phyloP scores from a whole-genome alignment of 1,140 invertebrate species.

The Oncopodura yosiiana region DNA sequence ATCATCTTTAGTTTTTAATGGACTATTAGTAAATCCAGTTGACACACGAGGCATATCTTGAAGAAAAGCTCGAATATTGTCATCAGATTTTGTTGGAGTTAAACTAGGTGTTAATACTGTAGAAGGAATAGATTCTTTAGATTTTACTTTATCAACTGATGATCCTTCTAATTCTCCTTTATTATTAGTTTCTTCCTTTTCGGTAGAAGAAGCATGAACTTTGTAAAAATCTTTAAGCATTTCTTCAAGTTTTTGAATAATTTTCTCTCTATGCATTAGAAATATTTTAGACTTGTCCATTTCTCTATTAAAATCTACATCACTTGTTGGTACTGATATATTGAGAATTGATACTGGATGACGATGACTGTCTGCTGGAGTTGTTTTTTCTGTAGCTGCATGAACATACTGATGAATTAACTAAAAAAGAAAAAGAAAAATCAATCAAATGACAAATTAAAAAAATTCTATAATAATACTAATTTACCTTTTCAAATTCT shows the following conservation, averaged over 20 bases:
- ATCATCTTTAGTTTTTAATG: no score
- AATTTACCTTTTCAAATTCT: constrained; percentile 48
- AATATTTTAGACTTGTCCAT: constrained; percentile 33
- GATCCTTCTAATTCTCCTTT: no score
- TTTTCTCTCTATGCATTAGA: constrained; percentile 11
- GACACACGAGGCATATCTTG: no score
- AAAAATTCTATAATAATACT: no score
- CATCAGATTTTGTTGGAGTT: no score
- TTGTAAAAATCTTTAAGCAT: constrained; percentile 9
- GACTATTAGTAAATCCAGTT: no score
- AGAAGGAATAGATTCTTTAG: no score
- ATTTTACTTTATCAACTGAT: no score
- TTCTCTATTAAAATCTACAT: constrained; percentile 32
- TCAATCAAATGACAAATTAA: background rate
- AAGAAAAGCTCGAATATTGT: no score
- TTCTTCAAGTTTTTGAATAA: constrained; percentile 3
- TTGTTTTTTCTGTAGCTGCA: background rate
- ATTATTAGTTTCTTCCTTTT: no score
- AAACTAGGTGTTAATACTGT: no score
- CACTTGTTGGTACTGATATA: constrained; percentile 14
- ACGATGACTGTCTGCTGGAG: constrained; percentile 15
- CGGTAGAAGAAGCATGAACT: no score
- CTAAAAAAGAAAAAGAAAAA: constrained; percentile 3
- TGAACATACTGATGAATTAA: constrained; percentile 1
- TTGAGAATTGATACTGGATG: constrained; percentile 20